phyloP scores from a whole-genome alignment of 2,113 vertebrate species.

The Onychostruthus taczanowskii region DNA sequence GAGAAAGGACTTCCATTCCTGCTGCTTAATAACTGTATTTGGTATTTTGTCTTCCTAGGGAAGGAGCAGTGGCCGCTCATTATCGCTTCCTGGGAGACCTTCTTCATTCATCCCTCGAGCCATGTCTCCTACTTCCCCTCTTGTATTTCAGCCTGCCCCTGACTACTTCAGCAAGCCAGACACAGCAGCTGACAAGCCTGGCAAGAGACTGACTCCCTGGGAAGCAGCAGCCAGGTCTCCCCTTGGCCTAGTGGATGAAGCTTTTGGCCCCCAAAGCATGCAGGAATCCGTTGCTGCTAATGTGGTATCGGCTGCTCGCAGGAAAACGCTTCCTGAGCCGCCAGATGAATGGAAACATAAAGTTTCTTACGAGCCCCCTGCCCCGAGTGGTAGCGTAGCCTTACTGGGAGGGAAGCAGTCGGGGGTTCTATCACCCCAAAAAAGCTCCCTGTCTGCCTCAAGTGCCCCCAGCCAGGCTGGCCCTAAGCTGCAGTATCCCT shows the following conservation, averaged over 20 bases:
- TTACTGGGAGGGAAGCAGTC: constrained; percentile 41
- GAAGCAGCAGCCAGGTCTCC: constrained; percentile 89
- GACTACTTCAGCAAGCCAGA: constrained; percentile 59
- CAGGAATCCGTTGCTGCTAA: constrained; percentile 84
- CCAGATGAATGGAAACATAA: constrained; percentile 82
- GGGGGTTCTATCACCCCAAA: constrained; percentile 46
- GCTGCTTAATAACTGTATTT: background rate
- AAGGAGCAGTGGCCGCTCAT: constrained; percentile 69
- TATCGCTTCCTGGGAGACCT: constrained; percentile 80
- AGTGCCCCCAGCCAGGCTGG: constrained; percentile 55
- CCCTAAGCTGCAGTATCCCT: constrained; percentile 70
- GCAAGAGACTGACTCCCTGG: constrained; percentile 86
- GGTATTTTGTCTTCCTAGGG: constrained; percentile 63
- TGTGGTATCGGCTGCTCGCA: constrained; percentile 83
- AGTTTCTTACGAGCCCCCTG: constrained; percentile 68
- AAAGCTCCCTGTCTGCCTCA: constrained; percentile 55
- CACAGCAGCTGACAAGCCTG: constrained; percentile 60
- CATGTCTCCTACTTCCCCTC: constrained; percentile 67
- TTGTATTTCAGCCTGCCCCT: constrained; percentile 49
- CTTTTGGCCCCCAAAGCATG: constrained; percentile 80
- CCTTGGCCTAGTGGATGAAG: constrained; percentile 89
- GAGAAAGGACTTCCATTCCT: background rate
- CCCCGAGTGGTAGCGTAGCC: background rate
- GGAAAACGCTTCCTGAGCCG: constrained; percentile 82
- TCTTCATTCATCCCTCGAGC: constrained; percentile 25